These are phyloP conservation scores for Orchesella flavescens DNA, from an alignment of 2,888 invertebrate genomes.

Conservation along the genomic window DNA sequence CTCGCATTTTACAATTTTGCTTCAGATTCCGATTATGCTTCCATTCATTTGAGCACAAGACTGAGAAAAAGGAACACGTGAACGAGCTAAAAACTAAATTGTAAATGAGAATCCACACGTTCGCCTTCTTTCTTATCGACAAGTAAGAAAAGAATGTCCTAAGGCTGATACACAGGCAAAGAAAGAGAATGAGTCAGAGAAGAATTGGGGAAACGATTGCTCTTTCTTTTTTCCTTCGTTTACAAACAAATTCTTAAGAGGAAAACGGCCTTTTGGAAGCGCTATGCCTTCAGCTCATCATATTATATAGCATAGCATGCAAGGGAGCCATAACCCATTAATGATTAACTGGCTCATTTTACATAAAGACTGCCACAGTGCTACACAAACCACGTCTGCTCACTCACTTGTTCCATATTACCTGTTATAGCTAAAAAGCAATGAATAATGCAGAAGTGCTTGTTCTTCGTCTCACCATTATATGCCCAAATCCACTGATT, in stretches of 20 bases:
- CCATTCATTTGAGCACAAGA: not conserved
- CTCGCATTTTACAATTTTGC: no score
- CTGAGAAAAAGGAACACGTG: slow-evolving; percentile 1
- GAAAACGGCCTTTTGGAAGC: not conserved
- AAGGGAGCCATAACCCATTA: slow-evolving; percentile 48
- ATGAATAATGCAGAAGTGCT: slow-evolving; percentile 53
- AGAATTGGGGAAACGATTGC: slow-evolving; percentile 24
- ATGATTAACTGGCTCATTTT: slow-evolving; percentile 47
- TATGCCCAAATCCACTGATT: slow-evolving; percentile 43
- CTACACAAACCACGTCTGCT: slow-evolving; percentile 31
- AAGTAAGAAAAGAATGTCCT: not conserved
- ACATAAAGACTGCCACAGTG: slow-evolving; percentile 5
- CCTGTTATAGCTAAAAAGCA: not conserved
- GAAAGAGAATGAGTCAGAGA: slow-evolving; percentile 13
- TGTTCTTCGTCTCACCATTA: no score
- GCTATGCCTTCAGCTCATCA: no score
- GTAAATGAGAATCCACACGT: no score
- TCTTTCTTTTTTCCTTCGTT: slow-evolving; percentile 6
- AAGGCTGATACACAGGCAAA: not conserved
- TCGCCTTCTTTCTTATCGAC: slow-evolving; percentile 9
- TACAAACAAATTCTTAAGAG: slow-evolving; percentile 14
- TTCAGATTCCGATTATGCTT: no score
- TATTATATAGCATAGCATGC: no score
- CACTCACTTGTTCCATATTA: slow-evolving; percentile 42
- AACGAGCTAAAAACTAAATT: slow-evolving; percentile 19